Percentiles rank a stretch among this genome's conserved stretches.
Conservation (phyloP, 2,797 vertebrate genomes). For the Microchirus variegatus region DNA sequence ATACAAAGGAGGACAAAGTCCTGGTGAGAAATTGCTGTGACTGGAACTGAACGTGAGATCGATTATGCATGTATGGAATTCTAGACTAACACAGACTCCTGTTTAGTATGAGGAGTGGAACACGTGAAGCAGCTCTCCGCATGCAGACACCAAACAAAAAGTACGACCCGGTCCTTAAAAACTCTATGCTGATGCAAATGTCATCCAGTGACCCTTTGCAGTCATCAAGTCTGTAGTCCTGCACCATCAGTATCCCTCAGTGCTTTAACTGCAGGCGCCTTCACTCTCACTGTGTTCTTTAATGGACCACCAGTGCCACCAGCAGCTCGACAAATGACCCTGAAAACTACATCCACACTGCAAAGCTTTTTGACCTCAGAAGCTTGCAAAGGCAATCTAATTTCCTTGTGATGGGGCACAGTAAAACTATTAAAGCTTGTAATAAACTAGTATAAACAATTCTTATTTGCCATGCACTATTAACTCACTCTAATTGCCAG, state of each 20-base stretch:
- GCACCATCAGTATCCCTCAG: conserved; percentile 12
- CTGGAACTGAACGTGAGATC: no score
- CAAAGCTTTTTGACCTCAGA: conserved; percentile 71
- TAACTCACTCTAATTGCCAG: conserved; percentile 75
- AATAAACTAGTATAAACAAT: conserved; percentile 81
- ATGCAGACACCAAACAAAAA: no score
- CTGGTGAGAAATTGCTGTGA: no score
- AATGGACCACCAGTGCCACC: conserved; percentile 18
- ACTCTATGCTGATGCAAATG: conserved; percentile 12
- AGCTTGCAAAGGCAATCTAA: conserved; percentile 77
- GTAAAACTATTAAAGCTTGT: conserved; percentile 79
- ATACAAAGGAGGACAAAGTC: no score
- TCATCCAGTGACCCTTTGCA: conserved; percentile 25
- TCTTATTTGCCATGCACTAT: conserved; percentile 79
- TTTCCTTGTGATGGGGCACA: conserved; percentile 67
- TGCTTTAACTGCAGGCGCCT: not conserved
- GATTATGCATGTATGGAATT: no score
- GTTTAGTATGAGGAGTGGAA: no score
- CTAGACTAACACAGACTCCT: no score
- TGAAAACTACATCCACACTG: conserved; percentile 52
- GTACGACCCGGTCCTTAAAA: no score
- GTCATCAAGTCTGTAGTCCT: conserved; percentile 4
- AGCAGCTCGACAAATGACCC: conserved; percentile 48
- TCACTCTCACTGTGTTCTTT: conserved; percentile 13
- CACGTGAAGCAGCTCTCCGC: no score